Percentiles rank a stretch among this genome's conserved stretches.
phyloP scores from a whole-genome alignment of 2,888 invertebrate species.

The Ectobius pallidus region DNA sequence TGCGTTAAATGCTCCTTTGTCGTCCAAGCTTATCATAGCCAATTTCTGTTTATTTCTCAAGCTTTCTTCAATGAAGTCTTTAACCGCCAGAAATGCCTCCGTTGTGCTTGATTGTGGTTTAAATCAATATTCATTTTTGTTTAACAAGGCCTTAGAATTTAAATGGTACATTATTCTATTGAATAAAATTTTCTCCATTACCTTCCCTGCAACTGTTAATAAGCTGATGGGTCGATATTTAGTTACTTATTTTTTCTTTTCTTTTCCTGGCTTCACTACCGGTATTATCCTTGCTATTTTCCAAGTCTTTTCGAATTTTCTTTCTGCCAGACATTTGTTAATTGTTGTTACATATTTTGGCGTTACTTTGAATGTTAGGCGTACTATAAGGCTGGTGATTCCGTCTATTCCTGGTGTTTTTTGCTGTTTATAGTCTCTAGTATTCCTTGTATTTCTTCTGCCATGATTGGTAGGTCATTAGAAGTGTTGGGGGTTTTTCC shows the following conservation, averaged over 20 bases:
- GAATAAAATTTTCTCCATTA: background rate
- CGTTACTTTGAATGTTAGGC: background rate
- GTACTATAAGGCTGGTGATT: background rate
- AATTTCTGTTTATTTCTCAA: background rate
- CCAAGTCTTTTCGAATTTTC: background rate
- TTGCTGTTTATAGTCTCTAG: background rate
- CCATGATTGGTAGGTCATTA: background rate
- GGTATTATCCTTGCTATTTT: background rate
- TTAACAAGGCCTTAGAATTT: background rate
- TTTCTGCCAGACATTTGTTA: background rate
- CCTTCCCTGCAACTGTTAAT: background rate
- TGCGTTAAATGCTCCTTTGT: background rate
- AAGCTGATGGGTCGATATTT: background rate
- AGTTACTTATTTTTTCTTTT: background rate
- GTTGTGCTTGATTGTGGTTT: background rate
- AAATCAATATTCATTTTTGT: background rate
- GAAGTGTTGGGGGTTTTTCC: background rate
- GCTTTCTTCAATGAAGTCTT: background rate
- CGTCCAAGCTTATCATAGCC: background rate
- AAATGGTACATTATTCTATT: background rate
- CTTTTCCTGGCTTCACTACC: background rate
- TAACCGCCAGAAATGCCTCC: background rate
- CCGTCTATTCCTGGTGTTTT: background rate
- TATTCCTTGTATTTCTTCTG: background rate
- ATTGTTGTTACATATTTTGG: background rate